These are phyloP conservation scores for Charadrius vociferus DNA, from an alignment of 2,113 vertebrate species.

Conservation along the genomic window DNA sequence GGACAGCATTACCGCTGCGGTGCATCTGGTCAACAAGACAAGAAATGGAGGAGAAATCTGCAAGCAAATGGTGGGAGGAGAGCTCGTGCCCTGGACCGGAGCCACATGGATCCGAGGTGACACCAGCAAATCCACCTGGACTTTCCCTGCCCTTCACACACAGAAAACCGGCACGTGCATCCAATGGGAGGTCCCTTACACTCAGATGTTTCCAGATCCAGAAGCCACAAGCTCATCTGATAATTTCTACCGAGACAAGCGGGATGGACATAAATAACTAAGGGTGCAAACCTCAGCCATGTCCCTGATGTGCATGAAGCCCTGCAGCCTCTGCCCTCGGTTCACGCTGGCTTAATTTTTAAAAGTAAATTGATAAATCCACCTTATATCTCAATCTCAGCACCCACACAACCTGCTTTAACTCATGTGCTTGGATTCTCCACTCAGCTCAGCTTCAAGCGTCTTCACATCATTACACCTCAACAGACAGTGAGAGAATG, in stretches of 20 bases:
- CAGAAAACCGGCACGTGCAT: background rate
- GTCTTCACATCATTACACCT: rapidly evolving
- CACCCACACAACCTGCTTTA: background rate
- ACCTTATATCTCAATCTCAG: background rate
- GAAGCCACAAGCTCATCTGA: rapidly evolving
- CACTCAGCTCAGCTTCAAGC: background rate
- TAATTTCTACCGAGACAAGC: rapidly evolving
- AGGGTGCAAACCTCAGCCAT: background rate
- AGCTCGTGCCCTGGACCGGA: rapidly evolving
- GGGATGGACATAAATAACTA: background rate
- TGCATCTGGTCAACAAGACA: background rate
- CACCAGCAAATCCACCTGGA: background rate
- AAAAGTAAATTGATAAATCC: background rate
- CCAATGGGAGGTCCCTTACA: rapidly evolving
- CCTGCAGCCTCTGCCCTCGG: background rate
- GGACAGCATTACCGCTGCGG: background rate
- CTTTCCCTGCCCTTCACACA: background rate
- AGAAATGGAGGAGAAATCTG: background rate
- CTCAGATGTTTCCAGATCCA: background rate
- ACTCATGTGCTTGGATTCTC: background rate
- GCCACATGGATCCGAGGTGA: rapidly evolving
- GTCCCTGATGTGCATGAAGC: background rate
- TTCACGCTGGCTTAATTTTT: background rate
- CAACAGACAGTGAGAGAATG: background rate
- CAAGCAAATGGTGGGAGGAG: background rate